phyloP scores from a whole-genome alignment of 2,113 vertebrate species.

The Vimba vimba region DNA sequence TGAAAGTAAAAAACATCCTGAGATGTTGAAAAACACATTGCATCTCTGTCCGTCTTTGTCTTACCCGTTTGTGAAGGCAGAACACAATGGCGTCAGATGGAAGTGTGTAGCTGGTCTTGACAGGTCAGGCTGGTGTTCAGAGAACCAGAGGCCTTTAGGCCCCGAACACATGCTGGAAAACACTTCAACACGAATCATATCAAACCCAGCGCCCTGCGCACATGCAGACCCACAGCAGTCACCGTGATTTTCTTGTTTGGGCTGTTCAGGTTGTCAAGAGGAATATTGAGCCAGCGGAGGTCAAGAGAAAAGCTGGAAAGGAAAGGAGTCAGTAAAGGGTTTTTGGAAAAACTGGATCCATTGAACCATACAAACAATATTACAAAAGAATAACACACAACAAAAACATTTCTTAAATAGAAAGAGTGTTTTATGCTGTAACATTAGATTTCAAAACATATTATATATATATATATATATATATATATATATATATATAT shows the following conservation, averaged over 20 bases:
- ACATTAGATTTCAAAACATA: background rate
- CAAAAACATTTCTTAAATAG: background rate
- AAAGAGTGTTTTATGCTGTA: background rate
- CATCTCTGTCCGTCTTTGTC: constrained; percentile 36
- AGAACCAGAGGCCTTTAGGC: constrained; percentile 31
- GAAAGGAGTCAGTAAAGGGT: background rate
- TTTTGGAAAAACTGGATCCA: background rate
- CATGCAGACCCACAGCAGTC: constrained; percentile 6
- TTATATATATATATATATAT: too few relatives aligned
- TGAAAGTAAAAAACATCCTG: background rate
- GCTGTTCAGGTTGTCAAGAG: constrained; percentile 9
- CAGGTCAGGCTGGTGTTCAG: constrained; percentile 50
- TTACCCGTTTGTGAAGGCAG: background rate
- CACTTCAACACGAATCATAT: constrained; percentile 37
- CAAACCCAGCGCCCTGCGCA: constrained; percentile 29
- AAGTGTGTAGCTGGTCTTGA: constrained; percentile 25
- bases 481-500: too few relatives aligned
- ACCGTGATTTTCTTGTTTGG: background rate
- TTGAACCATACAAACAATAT: background rate
- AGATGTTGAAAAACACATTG: constrained; percentile 16
- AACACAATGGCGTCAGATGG: constrained; percentile 33
- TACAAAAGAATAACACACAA: background rate
- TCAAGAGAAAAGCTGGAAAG: background rate
- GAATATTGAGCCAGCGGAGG: constrained; percentile 16
- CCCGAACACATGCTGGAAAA: constrained; percentile 23